Evolutionary conservation across 2,888 invertebrate species (phyloP).

Genomic region (Eupithecia subfuscata): DNA sequence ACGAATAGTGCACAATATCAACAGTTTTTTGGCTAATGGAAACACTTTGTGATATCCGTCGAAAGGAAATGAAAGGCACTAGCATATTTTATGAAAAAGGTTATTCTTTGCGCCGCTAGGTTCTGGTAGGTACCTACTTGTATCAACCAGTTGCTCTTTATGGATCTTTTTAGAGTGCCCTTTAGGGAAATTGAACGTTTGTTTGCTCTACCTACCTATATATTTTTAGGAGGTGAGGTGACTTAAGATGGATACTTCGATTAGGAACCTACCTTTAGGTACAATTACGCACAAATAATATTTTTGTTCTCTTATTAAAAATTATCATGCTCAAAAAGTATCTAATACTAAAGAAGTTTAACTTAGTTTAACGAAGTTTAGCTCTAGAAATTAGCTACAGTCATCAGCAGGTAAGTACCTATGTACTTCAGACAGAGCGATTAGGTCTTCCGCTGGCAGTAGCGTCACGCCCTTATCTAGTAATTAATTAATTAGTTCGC

Average conservation of each 20-base stretch:
- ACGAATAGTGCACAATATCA: conserved; percentile 51
- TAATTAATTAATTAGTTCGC: conserved; percentile 46
- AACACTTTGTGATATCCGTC: conserved; percentile 30
- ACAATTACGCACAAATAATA: no score
- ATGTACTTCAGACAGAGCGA: no score
- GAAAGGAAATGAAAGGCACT: conserved; percentile 26
- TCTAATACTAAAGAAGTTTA: no score
- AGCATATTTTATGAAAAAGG: conserved; percentile 15
- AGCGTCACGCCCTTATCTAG: conserved; percentile 36
- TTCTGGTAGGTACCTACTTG: background rate
- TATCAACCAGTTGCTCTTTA: conserved; percentile 18
- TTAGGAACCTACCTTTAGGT: background rate
- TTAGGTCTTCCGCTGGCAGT: conserved; percentile 21
- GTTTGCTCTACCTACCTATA: background rate
- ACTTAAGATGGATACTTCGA: background rate
- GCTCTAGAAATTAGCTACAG: no score
- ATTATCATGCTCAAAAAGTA: no score
- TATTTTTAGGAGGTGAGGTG: background rate
- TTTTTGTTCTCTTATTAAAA: no score
- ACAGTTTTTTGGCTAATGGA: conserved; percentile 42
- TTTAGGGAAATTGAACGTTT: background rate
- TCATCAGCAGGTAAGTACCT: no score
- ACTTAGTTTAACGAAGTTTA: no score
- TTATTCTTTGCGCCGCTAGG: conserved; percentile 3
- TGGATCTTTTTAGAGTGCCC: background rate